Evolutionary conservation across 2,888 invertebrate species (phyloP), one percentile per base, ranked within the genome.

Genomic region (Trimorus sp.): DNA sequence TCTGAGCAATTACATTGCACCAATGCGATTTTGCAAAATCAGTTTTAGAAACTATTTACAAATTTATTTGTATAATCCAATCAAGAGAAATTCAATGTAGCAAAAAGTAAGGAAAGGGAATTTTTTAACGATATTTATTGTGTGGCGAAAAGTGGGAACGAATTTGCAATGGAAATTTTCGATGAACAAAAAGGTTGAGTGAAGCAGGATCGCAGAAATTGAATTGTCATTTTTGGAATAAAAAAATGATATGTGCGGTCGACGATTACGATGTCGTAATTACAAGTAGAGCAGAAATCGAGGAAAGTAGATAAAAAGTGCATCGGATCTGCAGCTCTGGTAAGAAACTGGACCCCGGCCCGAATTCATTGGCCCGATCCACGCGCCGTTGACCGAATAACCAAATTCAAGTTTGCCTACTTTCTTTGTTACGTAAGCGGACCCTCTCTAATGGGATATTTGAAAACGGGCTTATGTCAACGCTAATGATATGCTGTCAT

Each of bases 391-490:
- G 90, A 90, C 90, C 90, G 90, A 90, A 89, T 90, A 90, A 91
- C 90, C 90, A 90, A 91, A 89, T 90, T 90, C 88, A 85, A 86
- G 86, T 86, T 88, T 86, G 89, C 89, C 89, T 90, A 90, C 90
- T 90, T 90, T 87, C 87, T 79, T 85, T 84, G 84, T 88, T 88
- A 84, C 82, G 85, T 87, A 88, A 88, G 73, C 65, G 12, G 62
- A 58, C 58, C 73, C 77, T 77, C 68, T 60, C 77, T 71, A 75
- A 78, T 48, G 69, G 59, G 65, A 48, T 65, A 65, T 65, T 79
- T 65, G 74, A 37, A 38, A 16, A 36, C 65, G 40, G 45, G 14
- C 40, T 70, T 51, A 8, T 45, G 60, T 54, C 68, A 15, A 15
- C 54, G 14, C 14, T 63, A 65, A 75, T 65, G 45, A 62, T 68